Base-by-base conservation (phyloP, 1,140 invertebrate genomes). In the Caerostris extrusa region DNA sequence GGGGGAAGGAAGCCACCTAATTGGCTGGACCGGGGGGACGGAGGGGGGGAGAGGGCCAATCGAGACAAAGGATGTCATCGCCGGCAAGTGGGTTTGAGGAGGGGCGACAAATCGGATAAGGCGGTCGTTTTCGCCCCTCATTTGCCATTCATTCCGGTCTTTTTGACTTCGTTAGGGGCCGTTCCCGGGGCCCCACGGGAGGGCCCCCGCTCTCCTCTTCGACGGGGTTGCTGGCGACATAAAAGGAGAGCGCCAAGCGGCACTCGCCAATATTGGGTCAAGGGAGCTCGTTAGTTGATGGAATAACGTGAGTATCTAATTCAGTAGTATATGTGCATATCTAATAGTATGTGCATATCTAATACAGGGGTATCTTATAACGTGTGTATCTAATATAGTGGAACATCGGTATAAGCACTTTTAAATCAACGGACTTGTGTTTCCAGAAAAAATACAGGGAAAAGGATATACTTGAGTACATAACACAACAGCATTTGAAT, bases 71-170 rank as follows among this genome's bases (percentile, higher is more conserved):
- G 83, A 93, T 87, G 91, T 86, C 91, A 91, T 93, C 91, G 83
- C 64, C 19, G 34, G 91, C 91, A 93, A 89, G 92, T 88, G 92
- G 92, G 60, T 64, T 56, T 81, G 69, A 57, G 85, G 92, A 85
- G 92, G 92, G 81, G 64, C 61, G 93, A 94, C 93, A 94, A 93
- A 94, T 94, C 93, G 93, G 93, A 94, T 94, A 94, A 94, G 90
- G 93, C 87, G 93, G 93, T 94, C 93, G 93, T 94, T 94, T 94
- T 94, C 93, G 77, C 88, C 88, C 88, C 57, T 94, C 93, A 94
- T 94, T 94, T 90, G 93, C 93, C 93, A 94, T 94, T 94, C 93
- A 94, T 94, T 94, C 93, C 93, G 81, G 93, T 81, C 88, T 88
- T 94, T n/a, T 90, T 94, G 93, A 94, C 93, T 94, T 94, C 93